Percentiles rank a stretch among this genome's conserved stretches.
phyloP scores from a whole-genome alignment of 2,113 vertebrate species.

The Phocoena phocoena region DNA sequence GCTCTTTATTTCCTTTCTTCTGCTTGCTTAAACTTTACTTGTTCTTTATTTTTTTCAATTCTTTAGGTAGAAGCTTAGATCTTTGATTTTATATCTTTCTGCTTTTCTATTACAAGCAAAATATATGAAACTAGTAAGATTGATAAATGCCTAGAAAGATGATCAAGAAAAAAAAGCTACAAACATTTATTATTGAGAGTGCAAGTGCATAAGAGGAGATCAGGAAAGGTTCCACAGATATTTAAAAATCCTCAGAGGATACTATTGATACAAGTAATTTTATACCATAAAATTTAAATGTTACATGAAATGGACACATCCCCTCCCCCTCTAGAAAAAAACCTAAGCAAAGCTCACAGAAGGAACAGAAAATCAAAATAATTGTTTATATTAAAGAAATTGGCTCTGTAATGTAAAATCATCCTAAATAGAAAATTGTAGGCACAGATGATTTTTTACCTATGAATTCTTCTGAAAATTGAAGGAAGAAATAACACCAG shows the following conservation, averaged over 20 bases:
- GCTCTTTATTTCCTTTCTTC: neutral
- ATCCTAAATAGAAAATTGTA: neutral
- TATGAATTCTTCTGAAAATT: neutral
- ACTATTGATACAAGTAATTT: neutral
- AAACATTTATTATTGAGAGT: neutral
- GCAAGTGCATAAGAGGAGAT: neutral
- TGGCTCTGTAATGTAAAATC: neutral
- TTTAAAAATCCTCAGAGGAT: neutral
- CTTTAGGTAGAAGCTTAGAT: too few species aligned
- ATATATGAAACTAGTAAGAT: neutral
- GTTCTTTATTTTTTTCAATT: too few species aligned
- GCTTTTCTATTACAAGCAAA: neutral
- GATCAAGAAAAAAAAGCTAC: neutral
- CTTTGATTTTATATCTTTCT: too few species aligned
- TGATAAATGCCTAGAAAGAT: neutral
- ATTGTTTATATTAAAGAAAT: neutral
- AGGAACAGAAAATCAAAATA: neutral
- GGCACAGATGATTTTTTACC: neutral
- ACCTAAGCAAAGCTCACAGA: neutral
- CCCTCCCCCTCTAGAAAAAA: neutral
- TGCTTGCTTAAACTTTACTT: too few species aligned
- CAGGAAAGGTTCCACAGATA: neutral
- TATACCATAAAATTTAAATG: neutral
- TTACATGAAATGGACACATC: neutral
- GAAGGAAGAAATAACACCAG: neutral